Evolutionary conservation across 2,888 invertebrate genomes (phyloP).

Genomic region (Shargacucullia verbasci): DNA sequence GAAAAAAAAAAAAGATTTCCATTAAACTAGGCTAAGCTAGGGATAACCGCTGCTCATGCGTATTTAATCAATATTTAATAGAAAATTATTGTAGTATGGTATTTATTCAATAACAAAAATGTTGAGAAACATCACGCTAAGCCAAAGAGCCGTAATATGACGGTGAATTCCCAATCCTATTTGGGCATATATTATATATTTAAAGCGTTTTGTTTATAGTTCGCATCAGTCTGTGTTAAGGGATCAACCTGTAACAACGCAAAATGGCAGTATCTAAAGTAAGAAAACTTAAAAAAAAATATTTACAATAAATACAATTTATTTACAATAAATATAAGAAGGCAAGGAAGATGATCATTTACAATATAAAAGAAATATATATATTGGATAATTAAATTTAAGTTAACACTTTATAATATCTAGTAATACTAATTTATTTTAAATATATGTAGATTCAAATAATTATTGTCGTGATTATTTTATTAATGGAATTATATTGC

Average conservation of each 20-base stretch:
- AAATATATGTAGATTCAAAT: too few species aligned
- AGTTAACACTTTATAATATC: too few species aligned
- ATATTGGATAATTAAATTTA: too few species aligned
- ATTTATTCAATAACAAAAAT: slow-evolving; percentile 3
- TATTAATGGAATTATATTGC: too few species aligned
- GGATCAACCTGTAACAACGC: slow-evolving; percentile 19
- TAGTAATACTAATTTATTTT: too few species aligned
- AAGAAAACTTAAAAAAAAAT: slow-evolving; percentile 13
- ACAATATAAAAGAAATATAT: too few species aligned
- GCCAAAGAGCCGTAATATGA: slow-evolving; percentile 1
- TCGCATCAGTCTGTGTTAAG: slow-evolving; percentile 34
- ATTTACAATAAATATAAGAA: not conserved
- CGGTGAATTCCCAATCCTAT: slow-evolving; percentile 21
- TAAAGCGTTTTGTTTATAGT: slow-evolving; percentile 17
- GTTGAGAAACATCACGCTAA: slow-evolving; percentile 18
- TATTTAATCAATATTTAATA: too few species aligned
- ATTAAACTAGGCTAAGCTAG: too few species aligned
- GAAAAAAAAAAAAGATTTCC: too few species aligned
- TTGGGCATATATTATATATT: slow-evolving; percentile 26
- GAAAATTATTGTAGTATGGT: not conserved
- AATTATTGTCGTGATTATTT: too few species aligned
- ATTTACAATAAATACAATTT: not conserved
- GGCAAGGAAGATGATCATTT: too few species aligned
- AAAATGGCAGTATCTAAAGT: slow-evolving; percentile 45
- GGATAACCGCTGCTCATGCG: too few species aligned